Evolutionary conservation across 2,113 vertebrate genomes (phyloP).

Genomic region (Poicephalus gulielmi): DNA sequence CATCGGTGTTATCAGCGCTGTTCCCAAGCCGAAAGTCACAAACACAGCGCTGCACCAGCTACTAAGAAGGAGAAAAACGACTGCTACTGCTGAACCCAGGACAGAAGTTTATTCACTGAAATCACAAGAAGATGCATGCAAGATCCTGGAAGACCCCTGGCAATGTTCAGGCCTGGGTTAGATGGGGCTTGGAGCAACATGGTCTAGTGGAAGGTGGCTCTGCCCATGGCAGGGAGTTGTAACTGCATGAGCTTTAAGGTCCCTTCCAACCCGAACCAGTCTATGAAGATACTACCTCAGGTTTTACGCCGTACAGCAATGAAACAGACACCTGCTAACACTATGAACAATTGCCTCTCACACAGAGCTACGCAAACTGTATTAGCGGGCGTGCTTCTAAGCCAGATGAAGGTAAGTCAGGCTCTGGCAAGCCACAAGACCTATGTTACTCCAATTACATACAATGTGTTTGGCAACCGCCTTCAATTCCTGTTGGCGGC

Average conservation of each 20-base stretch:
- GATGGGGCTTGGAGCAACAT: not conserved
- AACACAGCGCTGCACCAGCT: too few relatives aligned
- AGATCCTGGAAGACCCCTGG: not conserved
- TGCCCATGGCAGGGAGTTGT: not conserved
- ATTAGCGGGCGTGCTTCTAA: not conserved
- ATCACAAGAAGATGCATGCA: rapidly evolving
- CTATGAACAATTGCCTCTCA: not conserved
- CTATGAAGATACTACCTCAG: not conserved
- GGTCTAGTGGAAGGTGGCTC: not conserved
- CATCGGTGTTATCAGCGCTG: too few relatives aligned
- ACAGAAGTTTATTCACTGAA: not conserved
- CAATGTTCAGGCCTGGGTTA: not conserved
- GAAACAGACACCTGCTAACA: not conserved
- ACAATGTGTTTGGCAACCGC: rapidly evolving
- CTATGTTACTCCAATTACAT: not conserved
- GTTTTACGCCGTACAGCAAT: not conserved
- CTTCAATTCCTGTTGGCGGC: rapidly evolving
- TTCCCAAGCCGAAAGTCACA: too few relatives aligned
- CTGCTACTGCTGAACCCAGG: too few relatives aligned
- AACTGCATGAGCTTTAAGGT: not conserved
- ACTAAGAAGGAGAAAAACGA: too few relatives aligned
- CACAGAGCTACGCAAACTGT: not conserved
- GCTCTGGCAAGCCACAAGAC: not conserved
- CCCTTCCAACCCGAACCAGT: not conserved
- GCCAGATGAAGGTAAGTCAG: not conserved